Conservation (phyloP, 2,888 invertebrate species). For the Entomobrya proxima region DNA sequence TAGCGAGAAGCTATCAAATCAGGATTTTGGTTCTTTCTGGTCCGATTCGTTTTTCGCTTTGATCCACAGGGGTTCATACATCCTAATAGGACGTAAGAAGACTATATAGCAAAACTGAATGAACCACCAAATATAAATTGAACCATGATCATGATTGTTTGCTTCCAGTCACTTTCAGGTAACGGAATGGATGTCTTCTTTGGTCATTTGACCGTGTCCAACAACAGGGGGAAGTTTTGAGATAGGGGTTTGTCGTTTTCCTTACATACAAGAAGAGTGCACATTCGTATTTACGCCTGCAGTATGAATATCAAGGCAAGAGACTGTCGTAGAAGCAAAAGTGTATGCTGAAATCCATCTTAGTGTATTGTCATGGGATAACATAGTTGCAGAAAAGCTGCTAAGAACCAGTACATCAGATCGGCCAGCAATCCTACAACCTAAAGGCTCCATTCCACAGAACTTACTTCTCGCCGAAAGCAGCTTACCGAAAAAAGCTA, state of each 20-base stretch:
- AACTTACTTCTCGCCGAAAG: too few relatives aligned
- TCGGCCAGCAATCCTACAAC: too few relatives aligned
- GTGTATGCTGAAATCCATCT: constrained; percentile 55
- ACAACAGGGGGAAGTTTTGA: background rate
- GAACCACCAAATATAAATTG: constrained; percentile 24
- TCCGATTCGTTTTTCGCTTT: too few relatives aligned
- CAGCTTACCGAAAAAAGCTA: too few relatives aligned
- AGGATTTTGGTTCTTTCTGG: too few relatives aligned
- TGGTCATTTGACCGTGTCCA: constrained; percentile 55
- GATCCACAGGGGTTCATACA: too few relatives aligned
- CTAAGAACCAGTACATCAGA: background rate
- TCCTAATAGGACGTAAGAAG: too few relatives aligned
- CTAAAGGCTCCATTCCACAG: too few relatives aligned
- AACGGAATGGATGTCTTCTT: constrained; percentile 14
- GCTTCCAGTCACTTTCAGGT: constrained; percentile 30
- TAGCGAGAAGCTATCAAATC: too few relatives aligned
- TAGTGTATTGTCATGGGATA: constrained; percentile 55
- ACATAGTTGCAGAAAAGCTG: background rate
- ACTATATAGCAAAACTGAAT: background rate
- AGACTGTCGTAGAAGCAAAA: constrained; percentile 33
- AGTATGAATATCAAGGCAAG: too few relatives aligned
- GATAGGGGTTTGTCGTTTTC: constrained; percentile 46
- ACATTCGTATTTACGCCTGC: too few relatives aligned
- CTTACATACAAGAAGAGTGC: too few relatives aligned
- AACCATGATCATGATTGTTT: background rate